A percentile compares a stretch with the other conserved stretches of the same genome.
phyloP scores from a whole-genome alignment of 2,113 vertebrate species.

The Misgurnus anguillicaudatus region DNA sequence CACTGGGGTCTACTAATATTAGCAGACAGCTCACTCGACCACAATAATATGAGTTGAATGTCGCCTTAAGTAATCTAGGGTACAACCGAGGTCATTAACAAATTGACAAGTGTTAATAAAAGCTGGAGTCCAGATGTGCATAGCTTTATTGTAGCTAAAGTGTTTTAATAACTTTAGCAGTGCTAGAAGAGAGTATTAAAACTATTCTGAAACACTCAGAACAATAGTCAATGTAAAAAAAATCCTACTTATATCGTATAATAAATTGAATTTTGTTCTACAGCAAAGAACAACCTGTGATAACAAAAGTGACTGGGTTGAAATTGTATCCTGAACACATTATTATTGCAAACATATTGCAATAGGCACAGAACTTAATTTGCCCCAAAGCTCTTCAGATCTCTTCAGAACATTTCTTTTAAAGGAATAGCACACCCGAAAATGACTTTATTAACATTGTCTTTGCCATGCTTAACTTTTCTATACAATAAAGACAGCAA shows the following conservation, averaged over 20 bases:
- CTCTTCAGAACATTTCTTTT: neutral
- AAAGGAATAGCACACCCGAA: too few species aligned
- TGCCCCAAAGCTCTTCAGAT: neutral
- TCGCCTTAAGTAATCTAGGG: too few species aligned
- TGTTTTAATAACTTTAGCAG: too few species aligned
- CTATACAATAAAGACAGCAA: too few species aligned
- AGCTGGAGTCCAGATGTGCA: too few species aligned
- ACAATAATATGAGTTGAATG: neutral
- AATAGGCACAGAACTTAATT: neutral
- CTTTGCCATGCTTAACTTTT: too few species aligned
- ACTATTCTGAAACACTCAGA: too few species aligned
- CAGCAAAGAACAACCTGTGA: neutral
- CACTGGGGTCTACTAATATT: constrained; percentile 16
- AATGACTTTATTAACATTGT: too few species aligned
- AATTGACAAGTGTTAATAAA: too few species aligned
- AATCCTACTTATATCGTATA: neutral
- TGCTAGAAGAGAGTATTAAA: too few species aligned
- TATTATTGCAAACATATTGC: neutral
- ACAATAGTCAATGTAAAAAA: neutral
- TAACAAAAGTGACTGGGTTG: neutral
- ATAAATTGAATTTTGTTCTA: neutral
- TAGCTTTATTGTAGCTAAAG: too few species aligned
- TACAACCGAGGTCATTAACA: too few species aligned
- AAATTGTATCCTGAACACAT: neutral
- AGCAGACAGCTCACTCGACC: neutral